Evolutionary conservation across 2,888 invertebrate species (phyloP).

Genomic region (Tetragnatha montana): DNA sequence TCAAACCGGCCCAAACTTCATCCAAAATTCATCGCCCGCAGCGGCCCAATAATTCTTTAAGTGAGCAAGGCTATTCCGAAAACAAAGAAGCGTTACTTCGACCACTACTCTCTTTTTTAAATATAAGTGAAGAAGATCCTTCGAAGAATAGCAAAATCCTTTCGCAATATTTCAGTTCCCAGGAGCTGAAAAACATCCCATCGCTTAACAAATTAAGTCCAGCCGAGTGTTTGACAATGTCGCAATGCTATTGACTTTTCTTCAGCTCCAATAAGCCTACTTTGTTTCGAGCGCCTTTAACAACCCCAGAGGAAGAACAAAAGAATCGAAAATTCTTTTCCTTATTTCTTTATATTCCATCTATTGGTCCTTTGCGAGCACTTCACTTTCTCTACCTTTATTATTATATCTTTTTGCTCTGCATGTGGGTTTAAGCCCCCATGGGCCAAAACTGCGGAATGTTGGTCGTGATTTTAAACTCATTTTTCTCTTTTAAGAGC

Average conservation of each 20-base stretch:
- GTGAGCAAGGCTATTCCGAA: background rate
- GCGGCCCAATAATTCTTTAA: background rate
- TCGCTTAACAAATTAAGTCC: background rate
- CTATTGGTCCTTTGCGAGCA: background rate
- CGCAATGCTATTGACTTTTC: constrained; percentile 46
- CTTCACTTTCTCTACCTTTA: background rate
- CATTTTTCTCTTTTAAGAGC: background rate
- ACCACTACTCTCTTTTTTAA: background rate
- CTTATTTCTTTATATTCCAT: constrained; percentile 9
- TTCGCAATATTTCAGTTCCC: background rate
- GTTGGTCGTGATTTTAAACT: constrained; percentile 23
- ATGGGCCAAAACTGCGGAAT: constrained; percentile 5
- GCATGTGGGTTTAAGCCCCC: constrained; percentile 8
- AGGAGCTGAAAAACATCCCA: background rate
- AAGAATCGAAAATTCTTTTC: constrained; percentile 38
- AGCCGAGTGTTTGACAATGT: constrained; percentile 22
- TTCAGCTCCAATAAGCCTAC: constrained; percentile 43
- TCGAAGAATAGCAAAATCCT: background rate
- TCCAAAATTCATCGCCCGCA: background rate
- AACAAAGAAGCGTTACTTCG: background rate
- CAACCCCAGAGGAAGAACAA: constrained; percentile 43
- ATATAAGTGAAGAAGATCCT: background rate
- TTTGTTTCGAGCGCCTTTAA: constrained; percentile 55
- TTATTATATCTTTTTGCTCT: background rate
- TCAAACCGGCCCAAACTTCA: no score